A percentile compares a stretch with the other conserved stretches of the same genome.
phyloP scores from a whole-genome alignment of 2,113 vertebrate species.

The Abramis brama region DNA sequence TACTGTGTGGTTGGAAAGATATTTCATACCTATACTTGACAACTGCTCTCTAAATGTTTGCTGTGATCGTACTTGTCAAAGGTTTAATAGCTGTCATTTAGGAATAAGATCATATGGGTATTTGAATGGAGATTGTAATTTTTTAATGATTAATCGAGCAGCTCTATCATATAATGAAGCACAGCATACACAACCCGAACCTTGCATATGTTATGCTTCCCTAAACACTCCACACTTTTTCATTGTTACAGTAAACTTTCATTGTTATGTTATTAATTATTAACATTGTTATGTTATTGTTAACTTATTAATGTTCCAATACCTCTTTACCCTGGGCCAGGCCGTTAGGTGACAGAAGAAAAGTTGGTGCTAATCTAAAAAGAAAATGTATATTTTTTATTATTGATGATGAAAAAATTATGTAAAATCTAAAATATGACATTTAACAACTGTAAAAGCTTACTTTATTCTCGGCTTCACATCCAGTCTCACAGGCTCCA shows the following conservation, averaged over 20 bases:
- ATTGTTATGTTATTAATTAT: no score
- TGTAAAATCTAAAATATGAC: neutral
- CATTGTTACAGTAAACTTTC: neutral
- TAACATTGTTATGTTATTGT: no score
- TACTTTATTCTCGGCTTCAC: slow-evolving; percentile 66
- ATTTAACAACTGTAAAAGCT: neutral
- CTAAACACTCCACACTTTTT: neutral
- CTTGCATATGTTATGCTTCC: neutral
- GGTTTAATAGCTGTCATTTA: no score
- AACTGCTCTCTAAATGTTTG: no score
- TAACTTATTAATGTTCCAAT: neutral
- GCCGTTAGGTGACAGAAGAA: slow-evolving; percentile 13
- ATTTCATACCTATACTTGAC: no score
- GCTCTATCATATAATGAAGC: neutral
- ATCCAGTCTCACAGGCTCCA: neutral
- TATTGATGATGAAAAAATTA: neutral
- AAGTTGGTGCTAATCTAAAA: slow-evolving; percentile 71
- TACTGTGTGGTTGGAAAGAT: no score
- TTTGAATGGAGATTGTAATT: no score
- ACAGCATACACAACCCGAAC: neutral
- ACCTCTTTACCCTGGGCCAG: slow-evolving; percentile 62
- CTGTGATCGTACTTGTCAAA: no score
- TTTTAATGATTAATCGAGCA: no score
- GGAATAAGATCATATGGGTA: no score
- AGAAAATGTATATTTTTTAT: neutral